Evolutionary conservation across 1,140 invertebrate genomes (phyloP).

Genomic region (Trinorchestia longiramus): DNA sequence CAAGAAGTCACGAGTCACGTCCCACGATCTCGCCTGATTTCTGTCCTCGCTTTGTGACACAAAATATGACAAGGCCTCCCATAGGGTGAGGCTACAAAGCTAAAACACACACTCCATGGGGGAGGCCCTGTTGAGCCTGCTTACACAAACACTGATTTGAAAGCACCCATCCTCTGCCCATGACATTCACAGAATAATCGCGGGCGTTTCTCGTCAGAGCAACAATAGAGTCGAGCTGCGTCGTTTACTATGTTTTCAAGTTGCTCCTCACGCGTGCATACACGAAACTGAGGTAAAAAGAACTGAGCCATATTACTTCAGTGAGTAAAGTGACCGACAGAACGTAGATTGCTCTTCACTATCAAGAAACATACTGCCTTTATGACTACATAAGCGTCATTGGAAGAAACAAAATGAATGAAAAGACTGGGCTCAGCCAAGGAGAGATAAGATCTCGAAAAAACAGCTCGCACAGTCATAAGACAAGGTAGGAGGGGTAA

Average conservation of each 20-base stretch:
- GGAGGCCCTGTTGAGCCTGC: conserved; percentile 18
- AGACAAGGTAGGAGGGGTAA: conserved; percentile 37
- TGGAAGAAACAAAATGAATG: not conserved
- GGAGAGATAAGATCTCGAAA: not conserved
- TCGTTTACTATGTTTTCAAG: not conserved
- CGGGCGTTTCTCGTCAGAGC: not conserved
- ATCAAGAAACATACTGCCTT: not conserved
- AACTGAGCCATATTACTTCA: not conserved
- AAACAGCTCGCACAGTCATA: conserved; percentile 13
- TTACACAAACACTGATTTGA: conserved; percentile 22
- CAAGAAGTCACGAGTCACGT: no score
- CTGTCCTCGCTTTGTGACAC: not conserved
- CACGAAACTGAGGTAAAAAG: not conserved
- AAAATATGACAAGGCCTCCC: conserved; percentile 11
- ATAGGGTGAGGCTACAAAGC: conserved; percentile 37
- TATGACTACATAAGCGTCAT: not conserved
- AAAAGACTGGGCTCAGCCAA: conserved; percentile 3
- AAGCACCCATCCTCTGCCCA: not conserved
- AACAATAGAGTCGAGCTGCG: not conserved
- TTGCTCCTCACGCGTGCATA: not conserved
- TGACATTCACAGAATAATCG: not conserved
- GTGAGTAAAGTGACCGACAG: not conserved
- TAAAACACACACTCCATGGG: conserved; percentile 41
- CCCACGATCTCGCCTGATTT: not conserved
- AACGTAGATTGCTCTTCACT: not conserved